Evolutionary conservation across 1,140 invertebrate genomes (phyloP), one percentile per base, ranked within the genome.

Genomic region (Euwallacea similis): DNA sequence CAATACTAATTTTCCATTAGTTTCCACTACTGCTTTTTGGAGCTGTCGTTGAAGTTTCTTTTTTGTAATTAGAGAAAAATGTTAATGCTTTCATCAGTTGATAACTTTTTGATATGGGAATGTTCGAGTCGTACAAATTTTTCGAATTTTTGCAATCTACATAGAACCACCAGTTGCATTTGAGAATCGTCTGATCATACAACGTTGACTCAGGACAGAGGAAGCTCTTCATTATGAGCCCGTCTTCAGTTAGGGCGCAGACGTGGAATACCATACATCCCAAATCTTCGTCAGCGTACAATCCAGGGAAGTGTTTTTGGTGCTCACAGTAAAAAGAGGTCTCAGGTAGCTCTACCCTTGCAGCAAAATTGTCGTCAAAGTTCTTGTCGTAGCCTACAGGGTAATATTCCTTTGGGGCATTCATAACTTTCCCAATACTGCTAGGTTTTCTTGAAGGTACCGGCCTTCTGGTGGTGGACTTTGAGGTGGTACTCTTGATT

Each of bases 241-340:
- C 93, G 71, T 94, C 91, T 69, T 94, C 92, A 8, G 93, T 94
- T n/a, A 94, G 83, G 0, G 93, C 93, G 75, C 93, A 95, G 2
- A 95, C 91, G 79, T 95, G 93, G 82, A 95, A 95, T 81, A 95
- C 94, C 93, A 95, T 95, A 82, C 94, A 96, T 44, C 93, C 92
- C n/a, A 96, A 85, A 82, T 91, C 92, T 74, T 93, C 91, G 76
- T 96, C 94, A 0, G 92, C 93, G 74, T 96, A 96, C 0, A 96
- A 82, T 61, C 94, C 94, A 7, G 93, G 93, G 76, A 95, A 94
- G 79, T 94, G 93, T 77, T 95, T 94, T 74, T 95, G 93, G 75
- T 94, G 91, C 0, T 91, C 92, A 78, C 94, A 96, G 63, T 92
- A 89, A 81, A 96, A 96, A 55, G 86, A 89, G 0, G 93, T 96